These are phyloP conservation scores for Dromococcyx pavoninus DNA, from an alignment of 2,797 vertebrate species.

Conservation along the genomic window DNA sequence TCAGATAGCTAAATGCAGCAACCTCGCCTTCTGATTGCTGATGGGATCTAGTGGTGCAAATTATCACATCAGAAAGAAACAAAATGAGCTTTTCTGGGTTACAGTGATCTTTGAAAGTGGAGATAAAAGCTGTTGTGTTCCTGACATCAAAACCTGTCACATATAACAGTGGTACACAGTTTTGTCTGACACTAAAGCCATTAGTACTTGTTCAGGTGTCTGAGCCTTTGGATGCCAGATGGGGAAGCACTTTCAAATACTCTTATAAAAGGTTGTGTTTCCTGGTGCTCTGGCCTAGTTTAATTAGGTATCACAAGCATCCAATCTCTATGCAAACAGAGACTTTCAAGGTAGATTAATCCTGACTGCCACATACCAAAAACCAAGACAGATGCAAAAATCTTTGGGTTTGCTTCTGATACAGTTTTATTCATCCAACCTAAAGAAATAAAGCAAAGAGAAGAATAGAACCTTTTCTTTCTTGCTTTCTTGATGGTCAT, in stretches of 20 bases:
- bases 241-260: background rate
- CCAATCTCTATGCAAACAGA: background rate
- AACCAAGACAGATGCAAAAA: background rate
- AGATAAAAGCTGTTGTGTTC: background rate
- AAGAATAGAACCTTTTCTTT: background rate
- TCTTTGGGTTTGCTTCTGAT: background rate
- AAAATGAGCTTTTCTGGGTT: background rate
- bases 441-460: background rate
- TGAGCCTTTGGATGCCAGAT: background rate
- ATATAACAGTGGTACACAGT: background rate
- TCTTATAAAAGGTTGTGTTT: background rate
- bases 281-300: background rate
- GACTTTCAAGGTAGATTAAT: background rate
- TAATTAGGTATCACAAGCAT: background rate
- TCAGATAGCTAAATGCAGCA: background rate
- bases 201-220: background rate
- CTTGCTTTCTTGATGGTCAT: background rate
- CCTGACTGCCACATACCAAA: background rate
- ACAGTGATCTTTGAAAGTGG: background rate
- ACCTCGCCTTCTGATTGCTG: background rate
- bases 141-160: background rate
- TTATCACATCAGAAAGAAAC: constrained; percentile 16
- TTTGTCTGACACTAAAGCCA: background rate
- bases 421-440: background rate
- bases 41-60: background rate